These are phyloP conservation scores for Cordilura impudica DNA, from an alignment of 2,888 invertebrate genomes.

Conservation along the genomic window DNA sequence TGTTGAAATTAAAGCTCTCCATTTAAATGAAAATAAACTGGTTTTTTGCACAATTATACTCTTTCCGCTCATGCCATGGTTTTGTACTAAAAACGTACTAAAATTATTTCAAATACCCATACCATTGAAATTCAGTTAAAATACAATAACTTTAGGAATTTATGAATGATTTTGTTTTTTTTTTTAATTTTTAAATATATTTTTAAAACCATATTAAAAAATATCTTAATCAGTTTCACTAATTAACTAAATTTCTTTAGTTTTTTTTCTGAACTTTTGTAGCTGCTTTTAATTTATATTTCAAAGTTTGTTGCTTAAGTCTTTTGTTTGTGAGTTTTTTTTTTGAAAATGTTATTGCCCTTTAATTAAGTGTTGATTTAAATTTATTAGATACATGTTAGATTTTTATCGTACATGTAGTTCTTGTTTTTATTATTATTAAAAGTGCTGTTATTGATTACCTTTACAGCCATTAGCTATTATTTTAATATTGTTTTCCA, in stretches of 20 bases:
- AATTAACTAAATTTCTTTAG: background rate
- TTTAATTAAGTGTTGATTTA: conserved; percentile 35
- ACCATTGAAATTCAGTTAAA: too few species aligned
- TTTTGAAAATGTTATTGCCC: conserved; percentile 1
- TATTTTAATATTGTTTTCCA: too few species aligned
- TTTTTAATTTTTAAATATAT: background rate
- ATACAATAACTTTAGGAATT: conserved; percentile 23
- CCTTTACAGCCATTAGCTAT: background rate
- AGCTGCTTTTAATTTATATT: background rate
- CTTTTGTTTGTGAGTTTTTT: conserved; percentile 31
- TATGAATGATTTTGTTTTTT: conserved; percentile 37
- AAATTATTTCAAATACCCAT: conserved; percentile 1
- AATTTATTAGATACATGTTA: background rate
- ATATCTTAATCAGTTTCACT: background rate
- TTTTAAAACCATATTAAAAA: background rate
- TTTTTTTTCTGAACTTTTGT: background rate
- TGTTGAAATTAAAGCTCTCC: conserved; percentile 32
- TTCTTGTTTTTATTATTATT: background rate
- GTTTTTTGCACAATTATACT: conserved; percentile 39
- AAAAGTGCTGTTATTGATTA: conserved; percentile 15
- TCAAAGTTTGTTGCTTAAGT: conserved; percentile 41
- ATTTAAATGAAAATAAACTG: conserved; percentile 24
- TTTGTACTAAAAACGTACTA: conserved; percentile 43
- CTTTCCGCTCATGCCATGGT: background rate
- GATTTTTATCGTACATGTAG: background rate